Evolutionary conservation across 2,888 invertebrate genomes (phyloP), one percentile per base, ranked within the genome.

Genomic region (Nemurella pictetii): DNA sequence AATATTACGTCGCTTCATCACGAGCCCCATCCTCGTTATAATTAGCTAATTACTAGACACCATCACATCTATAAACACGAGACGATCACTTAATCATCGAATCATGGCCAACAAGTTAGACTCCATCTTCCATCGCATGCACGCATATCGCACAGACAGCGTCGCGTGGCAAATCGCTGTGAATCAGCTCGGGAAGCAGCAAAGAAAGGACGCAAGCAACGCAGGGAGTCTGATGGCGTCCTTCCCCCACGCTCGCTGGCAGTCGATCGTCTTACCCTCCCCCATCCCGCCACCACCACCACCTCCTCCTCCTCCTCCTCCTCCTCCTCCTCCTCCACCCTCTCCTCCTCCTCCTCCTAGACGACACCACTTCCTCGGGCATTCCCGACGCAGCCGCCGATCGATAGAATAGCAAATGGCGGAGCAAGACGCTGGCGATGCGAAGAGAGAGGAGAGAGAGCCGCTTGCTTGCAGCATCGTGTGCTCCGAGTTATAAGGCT

Each of bases 261-360:
- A 28, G 80, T 83, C 27, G 75, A 82, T 85, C 86, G 86, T 86
- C 86, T 86, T 86, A 85, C 87, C 87, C 87, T 85, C 87, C 86
- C 30, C 78, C 80, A 28, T 85, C 85, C 85, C 75, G 83, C 83
- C 83, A 80, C 74, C 36, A 73, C 85, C 85, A 84, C 85, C 85
- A 80, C 87, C 80, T 83, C 78, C 80, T 29, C 85, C 85, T 78
- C 85, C 75, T 83, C 83, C 83, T 81, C 74, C 36, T 75, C 85
- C 85, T 84, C 85, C 85, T 80, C 87, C 80, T 83, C 85, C 84
- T 84, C 85, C 86, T 84, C 85, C 86, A 74, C 86, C 84, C 74
- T 85, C 87, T 73, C 81, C 55, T 35, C 55, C 9, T 0, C n/a
- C 73, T 5, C 25, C 75, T 26, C 77, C 82, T 73, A 81, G 73